Base-by-base conservation (phyloP, 2,797 vertebrate species). In the Prionace glauca region DNA sequence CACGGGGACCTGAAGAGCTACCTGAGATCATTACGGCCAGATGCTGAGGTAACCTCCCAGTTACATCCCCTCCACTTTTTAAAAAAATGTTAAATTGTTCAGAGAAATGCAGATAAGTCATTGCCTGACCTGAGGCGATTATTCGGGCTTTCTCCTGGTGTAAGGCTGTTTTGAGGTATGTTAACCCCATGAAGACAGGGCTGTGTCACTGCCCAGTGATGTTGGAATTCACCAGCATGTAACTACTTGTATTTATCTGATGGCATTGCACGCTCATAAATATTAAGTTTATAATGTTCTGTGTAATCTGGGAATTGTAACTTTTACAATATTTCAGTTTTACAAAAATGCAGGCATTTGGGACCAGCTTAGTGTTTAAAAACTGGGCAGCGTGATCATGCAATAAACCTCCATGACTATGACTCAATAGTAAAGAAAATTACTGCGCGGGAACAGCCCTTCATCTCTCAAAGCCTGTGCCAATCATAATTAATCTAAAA, bases 1-100 rank as follows among this genome's bases (percentile, higher is more conserved):
- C 99, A 99, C 0, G 99, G 99, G 0, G 99, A 99, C 96, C 96
- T 99, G 96, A 99, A 99, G 96, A 99, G 99, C 96, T 99, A 99
- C 97, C 97, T 99, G 74, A 98, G 99, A 26, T 97, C 98, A n/a
- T 97, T 99, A 96, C 97, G 99, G 74, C 99, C 99, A 0, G 99
- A 99, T 79, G 98, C 99, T 2, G 99, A 99, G 98, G 99, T 99
- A 96, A 96, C 96, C n/a, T 69, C 5, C 22, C 88, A 65, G 16
- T 65, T 18, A 16, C 32, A 20, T n/a, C 1, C 56, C 60, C 50
- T 9, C 60, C 16, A 32, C 5, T 8, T 32, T 8, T 16, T 32
- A 16, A 50, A 50, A 67, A 41, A 41, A 8, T 84, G 5, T 41
- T 36, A 41, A 81, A 41, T 14, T 20, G 4, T 81, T 22, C 79